These are phyloP conservation scores for Ditylenchus dipsaci DNA, from an alignment of 1,140 invertebrate genomes.

Conservation along the genomic window DNA sequence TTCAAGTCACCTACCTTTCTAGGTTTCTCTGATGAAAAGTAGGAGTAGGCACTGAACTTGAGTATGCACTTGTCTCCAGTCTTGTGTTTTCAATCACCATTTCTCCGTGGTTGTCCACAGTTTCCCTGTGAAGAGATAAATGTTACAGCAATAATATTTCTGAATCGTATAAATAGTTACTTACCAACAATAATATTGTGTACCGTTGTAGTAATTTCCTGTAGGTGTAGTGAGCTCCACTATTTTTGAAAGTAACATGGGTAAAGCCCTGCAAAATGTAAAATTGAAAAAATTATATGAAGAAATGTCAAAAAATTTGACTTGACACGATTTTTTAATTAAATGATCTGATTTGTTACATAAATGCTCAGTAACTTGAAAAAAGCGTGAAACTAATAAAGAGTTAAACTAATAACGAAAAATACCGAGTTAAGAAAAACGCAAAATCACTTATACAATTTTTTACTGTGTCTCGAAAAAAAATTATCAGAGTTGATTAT, in stretches of 20 bases:
- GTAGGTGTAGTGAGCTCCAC: slow-evolving; percentile 88
- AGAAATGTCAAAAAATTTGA: slow-evolving; percentile 64
- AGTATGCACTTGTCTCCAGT: slow-evolving; percentile 87
- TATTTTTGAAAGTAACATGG: slow-evolving; percentile 62
- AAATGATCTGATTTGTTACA: too few species aligned
- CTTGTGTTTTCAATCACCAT: slow-evolving; percentile 87
- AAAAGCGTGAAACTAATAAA: too few species aligned
- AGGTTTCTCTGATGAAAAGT: slow-evolving; percentile 90
- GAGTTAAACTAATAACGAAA: too few species aligned
- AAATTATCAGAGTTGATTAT: too few species aligned
- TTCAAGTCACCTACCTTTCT: slow-evolving; percentile 79
- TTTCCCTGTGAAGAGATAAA: slow-evolving; percentile 66
- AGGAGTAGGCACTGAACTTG: slow-evolving; percentile 93
- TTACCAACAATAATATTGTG: slow-evolving; percentile 90
- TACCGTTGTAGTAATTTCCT: slow-evolving; percentile 88
- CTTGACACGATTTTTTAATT: too few species aligned
- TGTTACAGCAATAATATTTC: too few species aligned
- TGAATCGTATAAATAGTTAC: too few species aligned
- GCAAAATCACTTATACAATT: too few species aligned
- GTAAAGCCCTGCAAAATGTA: slow-evolving; percentile 63
- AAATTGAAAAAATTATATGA: slow-evolving; percentile 78
- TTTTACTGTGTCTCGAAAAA: too few species aligned
- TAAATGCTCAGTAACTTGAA: too few species aligned
- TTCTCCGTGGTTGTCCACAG: slow-evolving; percentile 98
- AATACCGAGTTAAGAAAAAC: too few species aligned